Evolutionary conservation across 2,888 invertebrate genomes (phyloP).

Genomic region (Tribolium freemani): DNA sequence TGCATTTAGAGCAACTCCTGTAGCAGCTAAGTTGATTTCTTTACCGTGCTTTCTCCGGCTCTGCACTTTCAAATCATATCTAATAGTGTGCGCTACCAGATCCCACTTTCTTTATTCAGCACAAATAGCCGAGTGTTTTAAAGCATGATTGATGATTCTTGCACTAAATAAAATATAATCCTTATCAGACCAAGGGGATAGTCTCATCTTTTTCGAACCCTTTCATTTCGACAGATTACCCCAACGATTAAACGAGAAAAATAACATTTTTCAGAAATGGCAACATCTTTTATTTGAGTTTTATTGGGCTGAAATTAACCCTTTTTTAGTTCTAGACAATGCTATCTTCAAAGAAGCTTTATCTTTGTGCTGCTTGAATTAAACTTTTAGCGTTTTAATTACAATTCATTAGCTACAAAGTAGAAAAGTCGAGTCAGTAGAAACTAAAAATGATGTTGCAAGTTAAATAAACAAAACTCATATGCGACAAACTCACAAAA

Average conservation of each 20-base stretch:
- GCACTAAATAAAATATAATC: slow-evolving; percentile 10
- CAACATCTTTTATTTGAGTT: too few relatives aligned
- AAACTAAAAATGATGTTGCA: background rate
- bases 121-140: slow-evolving; percentile 24
- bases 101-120: slow-evolving; percentile 24
- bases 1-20: slow-evolving; percentile 37
- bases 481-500: background rate
- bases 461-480: background rate
- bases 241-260: background rate
- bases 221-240: background rate
- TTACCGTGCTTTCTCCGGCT: slow-evolving; percentile 51
- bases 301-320: too few relatives aligned
- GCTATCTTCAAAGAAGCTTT: background rate
- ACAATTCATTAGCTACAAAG: background rate
- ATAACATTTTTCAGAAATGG: too few relatives aligned
- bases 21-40: slow-evolving; percentile 49
- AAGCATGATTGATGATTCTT: slow-evolving; percentile 20
- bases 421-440: background rate
- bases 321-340: background rate
- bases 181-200: background rate
- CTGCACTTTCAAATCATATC: slow-evolving; percentile 50
- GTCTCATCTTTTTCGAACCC: background rate
- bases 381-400: background rate
- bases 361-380: background rate
- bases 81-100: slow-evolving; percentile 45